Conservation (phyloP, 2,113 vertebrate genomes). For the Pseudolaguvia tuberculata region DNA sequence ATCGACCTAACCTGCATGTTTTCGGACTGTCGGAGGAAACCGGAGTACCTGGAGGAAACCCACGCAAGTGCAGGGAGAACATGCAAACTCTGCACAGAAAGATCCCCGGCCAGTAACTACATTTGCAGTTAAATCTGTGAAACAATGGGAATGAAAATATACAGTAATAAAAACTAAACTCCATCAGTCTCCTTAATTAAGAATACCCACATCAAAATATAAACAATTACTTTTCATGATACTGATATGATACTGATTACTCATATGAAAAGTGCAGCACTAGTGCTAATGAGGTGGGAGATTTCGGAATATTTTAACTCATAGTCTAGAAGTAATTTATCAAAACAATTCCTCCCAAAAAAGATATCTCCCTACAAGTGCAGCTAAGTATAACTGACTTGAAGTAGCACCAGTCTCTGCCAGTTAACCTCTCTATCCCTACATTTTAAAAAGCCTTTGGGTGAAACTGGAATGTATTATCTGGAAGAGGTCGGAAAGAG, state of each 20-base stretch:
- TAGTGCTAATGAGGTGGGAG: constrained; percentile 29
- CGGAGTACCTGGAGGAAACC: too few relatives aligned
- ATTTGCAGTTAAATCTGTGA: constrained; percentile 38
- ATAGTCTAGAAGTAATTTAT: constrained; percentile 46
- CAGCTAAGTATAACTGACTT: constrained; percentile 42
- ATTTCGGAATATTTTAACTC: background rate
- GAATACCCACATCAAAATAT: constrained; percentile 44
- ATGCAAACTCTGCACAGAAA: too few relatives aligned
- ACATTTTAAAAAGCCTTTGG: background rate
- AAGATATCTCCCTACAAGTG: constrained; percentile 48
- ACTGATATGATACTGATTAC: constrained; percentile 20
- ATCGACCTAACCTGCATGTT: too few relatives aligned
- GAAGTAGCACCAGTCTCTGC: constrained; percentile 54
- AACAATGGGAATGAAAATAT: background rate
- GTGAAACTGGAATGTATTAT: background rate
- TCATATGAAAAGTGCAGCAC: constrained; percentile 15
- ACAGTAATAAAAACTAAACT: constrained; percentile 31
- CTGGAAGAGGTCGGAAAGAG: background rate
- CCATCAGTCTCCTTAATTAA: constrained; percentile 47
- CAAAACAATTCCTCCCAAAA: constrained; percentile 25
- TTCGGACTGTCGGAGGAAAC: too few relatives aligned
- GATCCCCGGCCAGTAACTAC: background rate
- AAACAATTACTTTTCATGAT: constrained; percentile 47
- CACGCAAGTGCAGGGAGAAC: too few relatives aligned
- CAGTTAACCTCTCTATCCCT: constrained; percentile 21